phyloP scores from a whole-genome alignment of 1,140 invertebrate genomes.

The Temnothorax nylanderi region DNA sequence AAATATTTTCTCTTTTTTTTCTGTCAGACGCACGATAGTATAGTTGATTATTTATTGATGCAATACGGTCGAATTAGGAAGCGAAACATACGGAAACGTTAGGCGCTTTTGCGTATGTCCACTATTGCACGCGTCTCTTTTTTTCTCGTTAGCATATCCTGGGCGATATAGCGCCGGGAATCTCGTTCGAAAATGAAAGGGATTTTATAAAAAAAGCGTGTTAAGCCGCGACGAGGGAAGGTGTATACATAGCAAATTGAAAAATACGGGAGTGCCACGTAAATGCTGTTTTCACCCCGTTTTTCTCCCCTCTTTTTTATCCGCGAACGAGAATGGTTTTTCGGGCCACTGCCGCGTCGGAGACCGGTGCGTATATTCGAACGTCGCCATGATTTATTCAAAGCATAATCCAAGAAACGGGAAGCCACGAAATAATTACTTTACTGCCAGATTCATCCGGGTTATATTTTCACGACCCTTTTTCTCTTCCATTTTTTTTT shows the following conservation, averaged over 20 bases:
- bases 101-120: slow-evolving; percentile 21
- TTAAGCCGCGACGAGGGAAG: slow-evolving; percentile 49
- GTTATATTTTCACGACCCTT: slow-evolving; percentile 37
- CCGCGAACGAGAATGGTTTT: slow-evolving; percentile 37
- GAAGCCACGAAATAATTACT: slow-evolving; percentile 54
- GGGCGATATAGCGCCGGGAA: background rate
- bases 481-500: background rate
- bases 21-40: background rate
- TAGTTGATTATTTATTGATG: slow-evolving; percentile 45
- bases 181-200: slow-evolving; percentile 53
- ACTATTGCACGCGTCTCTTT: slow-evolving; percentile 5
- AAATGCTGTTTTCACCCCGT: slow-evolving; percentile 54
- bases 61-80: slow-evolving; percentile 25
- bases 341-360: background rate
- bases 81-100: background rate
- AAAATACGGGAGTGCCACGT: slow-evolving; percentile 57
- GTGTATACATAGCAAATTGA: slow-evolving; percentile 59
- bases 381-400: slow-evolving; percentile 53
- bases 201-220: slow-evolving; percentile 56
- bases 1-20: background rate
- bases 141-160: slow-evolving; percentile 52
- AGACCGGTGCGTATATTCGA: slow-evolving; percentile 39
- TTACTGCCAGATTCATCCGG: slow-evolving; percentile 43
- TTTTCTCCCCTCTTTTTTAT: slow-evolving; percentile 31
- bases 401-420: slow-evolving; percentile 58